phyloP scores from a whole-genome alignment of 2,888 invertebrate species.

The Terebella lapidaria region DNA sequence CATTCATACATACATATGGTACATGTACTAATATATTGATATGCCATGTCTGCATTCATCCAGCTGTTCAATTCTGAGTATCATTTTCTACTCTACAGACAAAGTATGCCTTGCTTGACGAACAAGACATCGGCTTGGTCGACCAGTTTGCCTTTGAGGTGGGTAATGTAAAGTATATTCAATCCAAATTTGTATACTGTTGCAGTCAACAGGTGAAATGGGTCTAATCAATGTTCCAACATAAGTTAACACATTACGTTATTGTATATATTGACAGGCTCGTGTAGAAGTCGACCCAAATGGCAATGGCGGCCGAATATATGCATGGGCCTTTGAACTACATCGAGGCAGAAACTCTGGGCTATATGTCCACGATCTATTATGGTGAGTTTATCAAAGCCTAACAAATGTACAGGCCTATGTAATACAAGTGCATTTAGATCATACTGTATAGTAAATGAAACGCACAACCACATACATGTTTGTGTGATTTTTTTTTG shows the following conservation, averaged over 20 bases:
- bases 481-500: too few species aligned
- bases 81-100: conserved; percentile 54
- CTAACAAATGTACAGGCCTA: too few species aligned
- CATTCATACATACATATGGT: too few species aligned
- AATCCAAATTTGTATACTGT: too few species aligned
- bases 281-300: conserved; percentile 56
- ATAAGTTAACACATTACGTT: not conserved
- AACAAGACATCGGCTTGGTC: conserved; percentile 55
- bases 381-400: conserved; percentile 56
- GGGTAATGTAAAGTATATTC: conserved; percentile 2
- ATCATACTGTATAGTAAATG: too few species aligned
- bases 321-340: conserved; percentile 54
- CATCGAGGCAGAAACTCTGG: conserved; percentile 48
- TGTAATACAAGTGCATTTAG: too few species aligned
- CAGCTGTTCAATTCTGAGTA: too few species aligned
- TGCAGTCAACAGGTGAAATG: too few species aligned
- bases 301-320: conserved; percentile 56
- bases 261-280: conserved; percentile 39
- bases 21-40: too few species aligned
- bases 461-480: too few species aligned
- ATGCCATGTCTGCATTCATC: too few species aligned
- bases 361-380: conserved; percentile 53
- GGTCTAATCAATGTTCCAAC: not conserved
- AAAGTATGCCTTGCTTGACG: conserved; percentile 57
- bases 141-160: conserved; percentile 56